phyloP scores from a whole-genome alignment of 2,113 vertebrate species.

The Laticauda colubrina region DNA sequence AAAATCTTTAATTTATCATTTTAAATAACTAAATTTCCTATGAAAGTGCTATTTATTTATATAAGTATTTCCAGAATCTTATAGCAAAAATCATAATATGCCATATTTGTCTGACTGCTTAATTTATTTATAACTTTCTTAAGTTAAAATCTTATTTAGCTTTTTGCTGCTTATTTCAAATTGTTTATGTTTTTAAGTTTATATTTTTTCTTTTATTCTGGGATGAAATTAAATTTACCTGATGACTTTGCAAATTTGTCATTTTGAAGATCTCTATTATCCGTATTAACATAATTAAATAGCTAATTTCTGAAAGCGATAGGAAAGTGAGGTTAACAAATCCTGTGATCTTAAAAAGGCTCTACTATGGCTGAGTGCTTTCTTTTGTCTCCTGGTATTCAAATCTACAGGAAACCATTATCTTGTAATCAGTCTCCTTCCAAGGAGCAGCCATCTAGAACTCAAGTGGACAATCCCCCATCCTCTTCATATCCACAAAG shows the following conservation, averaged over 20 bases:
- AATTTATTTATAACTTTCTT: neutral
- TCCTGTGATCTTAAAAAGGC: neutral
- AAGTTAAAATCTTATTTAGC: neutral
- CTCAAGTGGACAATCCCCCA: neutral
- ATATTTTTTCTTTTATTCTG: neutral
- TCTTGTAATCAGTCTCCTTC: neutral
- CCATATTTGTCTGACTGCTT: neutral
- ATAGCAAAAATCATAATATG: neutral
- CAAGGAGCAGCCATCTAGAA: neutral
- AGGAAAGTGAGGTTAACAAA: neutral
- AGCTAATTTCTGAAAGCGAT: neutral
- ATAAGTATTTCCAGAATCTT: neutral
- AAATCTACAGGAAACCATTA: neutral
- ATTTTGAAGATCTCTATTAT: neutral
- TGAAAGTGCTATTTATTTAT: neutral
- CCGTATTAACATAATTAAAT: neutral
- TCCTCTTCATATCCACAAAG: neutral
- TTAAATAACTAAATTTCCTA: neutral
- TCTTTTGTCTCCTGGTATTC: neutral
- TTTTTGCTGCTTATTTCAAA: neutral
- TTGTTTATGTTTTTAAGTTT: neutral
- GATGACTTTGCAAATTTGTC: neutral
- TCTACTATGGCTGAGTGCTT: neutral
- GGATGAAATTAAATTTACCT: neutral
- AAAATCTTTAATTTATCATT: neutral